Evolutionary conservation across 1,140 invertebrate genomes (phyloP).

Genomic region (Anthonomus grandis): DNA sequence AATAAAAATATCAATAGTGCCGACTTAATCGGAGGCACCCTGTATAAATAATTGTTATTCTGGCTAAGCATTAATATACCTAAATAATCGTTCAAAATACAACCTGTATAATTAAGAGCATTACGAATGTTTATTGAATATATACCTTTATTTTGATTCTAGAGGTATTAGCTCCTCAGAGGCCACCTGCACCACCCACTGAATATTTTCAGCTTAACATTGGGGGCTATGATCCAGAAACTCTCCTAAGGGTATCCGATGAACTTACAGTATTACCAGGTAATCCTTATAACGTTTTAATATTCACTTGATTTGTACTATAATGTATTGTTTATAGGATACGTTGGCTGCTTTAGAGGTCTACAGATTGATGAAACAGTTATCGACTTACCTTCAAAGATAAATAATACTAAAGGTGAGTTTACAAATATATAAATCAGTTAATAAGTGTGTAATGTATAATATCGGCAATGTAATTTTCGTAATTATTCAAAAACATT

Average conservation of each 20-base stretch:
- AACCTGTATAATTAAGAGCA: too few species aligned
- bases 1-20: too few species aligned
- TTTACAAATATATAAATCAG: constrained; percentile 44
- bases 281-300: not conserved
- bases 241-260: constrained; percentile 62
- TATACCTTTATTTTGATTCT: constrained; percentile 32
- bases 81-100: too few species aligned
- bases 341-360: constrained; percentile 85
- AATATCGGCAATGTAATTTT: not conserved
- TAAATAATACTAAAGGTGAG: constrained; percentile 63
- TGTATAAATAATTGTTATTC: too few species aligned
- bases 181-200: constrained; percentile 76
- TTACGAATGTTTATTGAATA: too few species aligned
- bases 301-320: too few species aligned
- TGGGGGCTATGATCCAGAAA: constrained; percentile 77
- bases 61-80: too few species aligned
- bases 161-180: constrained; percentile 81
- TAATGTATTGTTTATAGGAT: constrained; percentile 50
- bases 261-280: constrained; percentile 56
- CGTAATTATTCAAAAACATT: too few species aligned
- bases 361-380: constrained; percentile 79
- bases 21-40: too few species aligned
- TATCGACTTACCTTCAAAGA: constrained; percentile 71
- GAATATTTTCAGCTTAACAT: constrained; percentile 87
- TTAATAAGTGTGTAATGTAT: not conserved